Conservation (phyloP, 2,888 invertebrate genomes). For the Idaea straminata region DNA sequence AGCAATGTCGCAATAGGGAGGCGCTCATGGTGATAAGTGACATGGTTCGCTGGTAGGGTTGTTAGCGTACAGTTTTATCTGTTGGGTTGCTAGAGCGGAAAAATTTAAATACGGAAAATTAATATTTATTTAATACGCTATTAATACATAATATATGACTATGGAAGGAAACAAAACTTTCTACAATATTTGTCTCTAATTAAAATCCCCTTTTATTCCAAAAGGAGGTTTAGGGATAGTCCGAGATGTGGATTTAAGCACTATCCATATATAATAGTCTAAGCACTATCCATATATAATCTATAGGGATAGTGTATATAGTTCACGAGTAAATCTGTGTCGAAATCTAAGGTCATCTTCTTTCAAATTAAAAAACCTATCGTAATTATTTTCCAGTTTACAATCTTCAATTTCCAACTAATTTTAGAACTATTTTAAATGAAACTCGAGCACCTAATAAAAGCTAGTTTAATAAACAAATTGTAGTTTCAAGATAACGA, state of each 20-base stretch:
- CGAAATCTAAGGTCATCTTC: no score
- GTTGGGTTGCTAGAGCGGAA: background rate
- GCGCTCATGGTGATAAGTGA: slow-evolving; percentile 33
- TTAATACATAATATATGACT: background rate
- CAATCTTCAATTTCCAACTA: background rate
- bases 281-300: no score
- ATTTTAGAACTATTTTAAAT: background rate
- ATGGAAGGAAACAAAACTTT: background rate
- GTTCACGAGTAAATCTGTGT: no score
- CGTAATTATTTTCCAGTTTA: background rate
- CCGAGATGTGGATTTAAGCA: no score
- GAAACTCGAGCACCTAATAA: background rate
- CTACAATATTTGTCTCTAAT: background rate
- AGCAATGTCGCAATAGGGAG: slow-evolving; percentile 30
- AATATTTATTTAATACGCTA: background rate
- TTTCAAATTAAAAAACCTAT: no score
- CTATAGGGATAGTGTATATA: no score
- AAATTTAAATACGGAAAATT: background rate
- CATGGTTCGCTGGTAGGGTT: slow-evolving; percentile 22
- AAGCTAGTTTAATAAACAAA: background rate
- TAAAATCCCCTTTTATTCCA: no score
- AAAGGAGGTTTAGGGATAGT: no score
- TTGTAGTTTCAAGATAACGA: background rate
- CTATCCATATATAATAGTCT: no score
- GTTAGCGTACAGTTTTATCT: slow-evolving; percentile 7